Evolutionary conservation across 2,888 invertebrate genomes (phyloP).

Genomic region (Cistogaster globosa): DNA sequence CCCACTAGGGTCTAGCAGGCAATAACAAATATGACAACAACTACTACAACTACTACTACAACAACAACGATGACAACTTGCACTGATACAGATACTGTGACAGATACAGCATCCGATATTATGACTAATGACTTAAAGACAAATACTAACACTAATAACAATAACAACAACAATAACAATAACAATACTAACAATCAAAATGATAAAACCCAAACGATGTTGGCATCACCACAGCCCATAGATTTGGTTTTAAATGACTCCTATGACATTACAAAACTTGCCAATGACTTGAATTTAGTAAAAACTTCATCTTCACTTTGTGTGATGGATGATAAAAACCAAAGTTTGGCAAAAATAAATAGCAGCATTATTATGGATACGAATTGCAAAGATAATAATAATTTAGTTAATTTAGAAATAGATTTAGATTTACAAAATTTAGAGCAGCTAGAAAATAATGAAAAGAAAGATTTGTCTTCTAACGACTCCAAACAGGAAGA

Average conservation of each 20-base stretch:
- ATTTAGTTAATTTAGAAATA: slow-evolving; percentile 46
- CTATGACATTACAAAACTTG: not conserved
- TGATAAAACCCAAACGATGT: slow-evolving; percentile 44
- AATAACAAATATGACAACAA: slow-evolving; percentile 79
- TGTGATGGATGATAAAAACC: slow-evolving; percentile 28
- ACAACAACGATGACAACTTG: slow-evolving; percentile 72
- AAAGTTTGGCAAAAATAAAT: slow-evolving; percentile 65
- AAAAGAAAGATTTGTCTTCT: not conserved
- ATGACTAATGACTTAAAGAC: not conserved
- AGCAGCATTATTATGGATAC: slow-evolving; percentile 59
- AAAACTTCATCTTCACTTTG: not conserved
- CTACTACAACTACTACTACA: slow-evolving; percentile 71
- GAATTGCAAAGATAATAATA: slow-evolving; percentile 36
- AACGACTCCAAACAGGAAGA: not conserved
- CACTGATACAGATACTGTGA: slow-evolving; percentile 69
- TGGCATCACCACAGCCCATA: not conserved
- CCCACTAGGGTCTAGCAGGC: slow-evolving; percentile 90
- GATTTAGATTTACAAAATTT: slow-evolving; percentile 15
- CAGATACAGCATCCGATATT: no score
- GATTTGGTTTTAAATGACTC: not conserved
- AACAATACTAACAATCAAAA: slow-evolving; percentile 74
- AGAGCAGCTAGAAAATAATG: slow-evolving; percentile 7
- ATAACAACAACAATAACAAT: slow-evolving; percentile 66
- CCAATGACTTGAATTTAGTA: not conserved
- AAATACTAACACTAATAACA: slow-evolving; percentile 28